These are phyloP conservation scores for Clinocottus analis DNA, from an alignment of 2,113 vertebrate genomes.

Conservation along the genomic window DNA sequence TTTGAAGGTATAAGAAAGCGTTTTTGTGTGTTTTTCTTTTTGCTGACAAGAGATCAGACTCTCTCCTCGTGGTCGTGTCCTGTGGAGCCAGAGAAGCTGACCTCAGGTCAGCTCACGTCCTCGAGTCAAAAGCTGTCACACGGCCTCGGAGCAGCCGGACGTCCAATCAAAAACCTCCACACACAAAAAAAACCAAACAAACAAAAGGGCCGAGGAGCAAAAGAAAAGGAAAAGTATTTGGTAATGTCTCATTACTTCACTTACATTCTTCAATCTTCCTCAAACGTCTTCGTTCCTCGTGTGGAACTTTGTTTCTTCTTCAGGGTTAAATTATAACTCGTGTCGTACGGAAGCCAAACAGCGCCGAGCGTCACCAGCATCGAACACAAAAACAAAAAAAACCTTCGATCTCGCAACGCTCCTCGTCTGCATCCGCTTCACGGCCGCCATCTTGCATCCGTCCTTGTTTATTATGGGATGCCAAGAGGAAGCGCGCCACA, in stretches of 20 bases:
- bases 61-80: neutral
- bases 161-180: neutral
- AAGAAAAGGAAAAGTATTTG: conserved; percentile 14
- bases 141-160: conserved; percentile 17
- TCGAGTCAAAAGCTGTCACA: conserved; percentile 16
- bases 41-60: conserved; percentile 4
- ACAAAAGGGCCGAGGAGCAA: conserved; percentile 8
- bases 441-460: conserved; percentile 11
- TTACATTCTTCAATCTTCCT: conserved; percentile 22
- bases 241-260: conserved; percentile 5
- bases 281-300: conserved; percentile 16
- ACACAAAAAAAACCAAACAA: no score
- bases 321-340: conserved; percentile 20
- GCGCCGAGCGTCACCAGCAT: no score
- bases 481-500: neutral
- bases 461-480: conserved; percentile 15
- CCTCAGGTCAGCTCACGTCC: conserved; percentile 16
- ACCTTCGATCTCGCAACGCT: conserved; percentile 48
- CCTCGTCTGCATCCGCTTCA: neutral
- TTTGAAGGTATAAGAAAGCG: neutral
- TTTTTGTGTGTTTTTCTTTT: no score
- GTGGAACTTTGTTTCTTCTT: conserved; percentile 12
- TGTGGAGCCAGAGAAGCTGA: conserved; percentile 22
- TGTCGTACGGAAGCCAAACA: conserved; percentile 19
- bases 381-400: no score